phyloP scores from a whole-genome alignment of 1,140 invertebrate species.

The Drosophila rufa region DNA sequence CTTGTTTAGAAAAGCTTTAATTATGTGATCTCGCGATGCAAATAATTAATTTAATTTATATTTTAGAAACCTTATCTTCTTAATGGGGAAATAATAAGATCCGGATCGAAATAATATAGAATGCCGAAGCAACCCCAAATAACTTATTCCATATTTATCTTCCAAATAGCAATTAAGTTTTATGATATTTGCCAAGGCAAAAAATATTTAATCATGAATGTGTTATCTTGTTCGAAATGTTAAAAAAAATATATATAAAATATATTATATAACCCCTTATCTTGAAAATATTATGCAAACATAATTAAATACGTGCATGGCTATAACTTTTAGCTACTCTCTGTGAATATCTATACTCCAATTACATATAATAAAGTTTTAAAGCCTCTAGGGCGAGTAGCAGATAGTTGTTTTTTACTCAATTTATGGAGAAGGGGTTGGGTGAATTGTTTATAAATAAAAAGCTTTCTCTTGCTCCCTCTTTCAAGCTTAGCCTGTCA shows the following conservation, averaged over 20 bases:
- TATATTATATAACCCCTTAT: neutral
- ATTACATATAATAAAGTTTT: neutral
- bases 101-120: neutral
- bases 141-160: neutral
- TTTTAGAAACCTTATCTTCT: too few relatives aligned
- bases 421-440: neutral
- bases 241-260: neutral
- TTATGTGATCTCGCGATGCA: neutral
- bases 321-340: neutral
- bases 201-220: neutral
- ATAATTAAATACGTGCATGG: neutral
- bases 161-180: neutral
- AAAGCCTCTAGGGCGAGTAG: neutral
- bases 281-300: neutral
- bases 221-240: neutral
- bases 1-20: neutral
- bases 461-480: too few relatives aligned
- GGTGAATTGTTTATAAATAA: too few relatives aligned
- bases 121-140: too few relatives aligned
- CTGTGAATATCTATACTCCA: neutral
- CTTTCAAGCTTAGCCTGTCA: too few relatives aligned
- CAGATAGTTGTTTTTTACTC: neutral
- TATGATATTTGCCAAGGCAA: neutral
- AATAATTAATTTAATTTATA: neutral
- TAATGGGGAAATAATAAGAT: neutral